Base-by-base conservation (phyloP, 2,113 vertebrate genomes). In the Urocynchramus pylzowi region DNA sequence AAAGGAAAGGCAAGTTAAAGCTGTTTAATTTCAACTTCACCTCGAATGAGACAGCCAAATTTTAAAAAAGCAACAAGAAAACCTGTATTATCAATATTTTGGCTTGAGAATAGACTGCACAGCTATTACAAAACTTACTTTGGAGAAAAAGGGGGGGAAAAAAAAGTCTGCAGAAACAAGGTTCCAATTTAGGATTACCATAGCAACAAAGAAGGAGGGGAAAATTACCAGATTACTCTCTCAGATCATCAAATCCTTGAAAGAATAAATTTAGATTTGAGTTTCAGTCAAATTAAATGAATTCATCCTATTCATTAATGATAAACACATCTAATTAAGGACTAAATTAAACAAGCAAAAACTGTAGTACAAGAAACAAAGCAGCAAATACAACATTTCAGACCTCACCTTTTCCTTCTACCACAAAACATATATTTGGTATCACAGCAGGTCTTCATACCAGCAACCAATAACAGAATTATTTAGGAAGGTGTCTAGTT, bases 131-230 rank as follows among this genome's bases (percentile, higher is more conserved):
- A 84, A 89, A 93, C 13, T 81, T 33, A 63, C 39, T 49, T 69
- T 20, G 19, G 60, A 39, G 49, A 4, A 53, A 52, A 78, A 44
- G 16, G 21, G 44, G 28, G 5, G 3, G 4, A 26, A 50, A 39
- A 57, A 39, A 28, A 8, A 71, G n/a, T 33, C 65, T 84, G 33
- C 52, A 89, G 93, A 89, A 93, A 37, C 39, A 75, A 79, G 28
- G 49, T 87, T 94, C 89, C 88, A 93, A 89, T 93, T 97, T 96
- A 93, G 74, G 67, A 95, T 96, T 93, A 93, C 96, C 92, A 97
- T 84, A 87, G 96, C 77, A 95, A 96, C 95, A 82, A 45, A 60
- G 31, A 82, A 5, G 67, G 50, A 86, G 24, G 65, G 7, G 22
- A 53, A 93, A 94, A 78, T 50, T 56, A 92, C 37, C 65, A 95